A percentile compares a stretch with the other conserved stretches of the same genome.
These are phyloP conservation scores for Paratrypauchen microcephalus DNA, from an alignment of 2,797 vertebrate species.

Conservation along the genomic window DNA sequence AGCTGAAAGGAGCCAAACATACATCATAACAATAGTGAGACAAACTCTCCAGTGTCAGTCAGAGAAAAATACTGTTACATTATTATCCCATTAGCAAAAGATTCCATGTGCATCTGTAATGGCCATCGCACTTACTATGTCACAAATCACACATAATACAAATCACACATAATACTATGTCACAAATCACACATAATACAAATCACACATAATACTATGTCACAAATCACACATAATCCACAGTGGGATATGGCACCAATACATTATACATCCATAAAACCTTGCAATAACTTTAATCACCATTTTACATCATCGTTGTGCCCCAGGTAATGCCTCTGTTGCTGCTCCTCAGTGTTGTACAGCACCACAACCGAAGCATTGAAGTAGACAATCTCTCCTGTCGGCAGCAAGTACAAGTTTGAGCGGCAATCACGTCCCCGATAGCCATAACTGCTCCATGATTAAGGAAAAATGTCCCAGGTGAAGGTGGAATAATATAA, in stretches of 20 bases:
- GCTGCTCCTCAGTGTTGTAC: slow-evolving; percentile 87
- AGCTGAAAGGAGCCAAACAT: slow-evolving; percentile 64
- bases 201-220: too few relatives aligned
- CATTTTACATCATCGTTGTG: slow-evolving; percentile 94
- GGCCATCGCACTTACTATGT: too few relatives aligned
- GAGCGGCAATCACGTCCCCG: slow-evolving; percentile 88
- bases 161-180: not conserved
- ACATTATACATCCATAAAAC: not conserved
- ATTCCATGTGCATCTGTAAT: not conserved
- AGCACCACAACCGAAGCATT: slow-evolving; percentile 89
- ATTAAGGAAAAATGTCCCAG: slow-evolving; percentile 19
- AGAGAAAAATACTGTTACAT: not conserved
- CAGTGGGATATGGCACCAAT: not conserved
- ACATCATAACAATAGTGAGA: not conserved
- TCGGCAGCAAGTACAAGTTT: slow-evolving; percentile 90
- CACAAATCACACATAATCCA: not conserved
- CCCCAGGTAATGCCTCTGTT: slow-evolving; percentile 90
- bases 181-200: not conserved
- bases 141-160: not conserved
- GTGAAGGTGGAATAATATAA: not conserved
- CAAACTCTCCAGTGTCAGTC: not conserved
- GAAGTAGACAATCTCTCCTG: slow-evolving; percentile 91
- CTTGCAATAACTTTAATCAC: slow-evolving; percentile 63
- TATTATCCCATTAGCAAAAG: slow-evolving; percentile 1
- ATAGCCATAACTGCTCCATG: slow-evolving; percentile 83